phyloP scores from a whole-genome alignment of 2,888 invertebrate species.

The Dendrolimus houi region DNA sequence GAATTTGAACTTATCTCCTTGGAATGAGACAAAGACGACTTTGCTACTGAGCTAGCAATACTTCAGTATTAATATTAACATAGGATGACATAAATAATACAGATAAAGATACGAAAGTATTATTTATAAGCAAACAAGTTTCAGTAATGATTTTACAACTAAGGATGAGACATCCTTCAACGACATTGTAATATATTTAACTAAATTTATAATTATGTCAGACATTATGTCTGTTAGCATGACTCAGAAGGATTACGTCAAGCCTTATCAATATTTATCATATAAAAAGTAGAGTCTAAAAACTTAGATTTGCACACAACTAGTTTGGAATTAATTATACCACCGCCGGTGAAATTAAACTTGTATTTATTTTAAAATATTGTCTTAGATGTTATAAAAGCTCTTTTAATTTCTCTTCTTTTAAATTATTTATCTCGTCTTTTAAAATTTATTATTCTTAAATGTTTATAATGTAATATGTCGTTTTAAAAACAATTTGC shows the following conservation, averaged over 20 bases:
- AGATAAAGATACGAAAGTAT: neutral
- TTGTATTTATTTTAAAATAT: too few relatives aligned
- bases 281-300: neutral
- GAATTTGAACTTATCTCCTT: too few relatives aligned
- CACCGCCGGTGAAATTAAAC: neutral
- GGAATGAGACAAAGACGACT: too few relatives aligned
- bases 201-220: neutral
- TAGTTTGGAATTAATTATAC: slow-evolving; percentile 2
- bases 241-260: slow-evolving; percentile 7
- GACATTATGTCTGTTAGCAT: slow-evolving; percentile 3
- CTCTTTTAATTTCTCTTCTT: too few relatives aligned
- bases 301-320: neutral
- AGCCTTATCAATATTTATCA: slow-evolving; percentile 2
- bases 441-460: too few relatives aligned
- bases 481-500: too few relatives aligned
- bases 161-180: neutral
- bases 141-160: neutral
- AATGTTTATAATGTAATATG: too few relatives aligned
- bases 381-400: too few relatives aligned
- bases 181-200: neutral
- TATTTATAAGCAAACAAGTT: neutral
- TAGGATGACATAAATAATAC: too few relatives aligned
- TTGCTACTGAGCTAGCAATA: too few relatives aligned
- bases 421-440: too few relatives aligned
- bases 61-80: too few relatives aligned